Conservation (phyloP, 2,113 vertebrate species). For the Apus apus region DNA sequence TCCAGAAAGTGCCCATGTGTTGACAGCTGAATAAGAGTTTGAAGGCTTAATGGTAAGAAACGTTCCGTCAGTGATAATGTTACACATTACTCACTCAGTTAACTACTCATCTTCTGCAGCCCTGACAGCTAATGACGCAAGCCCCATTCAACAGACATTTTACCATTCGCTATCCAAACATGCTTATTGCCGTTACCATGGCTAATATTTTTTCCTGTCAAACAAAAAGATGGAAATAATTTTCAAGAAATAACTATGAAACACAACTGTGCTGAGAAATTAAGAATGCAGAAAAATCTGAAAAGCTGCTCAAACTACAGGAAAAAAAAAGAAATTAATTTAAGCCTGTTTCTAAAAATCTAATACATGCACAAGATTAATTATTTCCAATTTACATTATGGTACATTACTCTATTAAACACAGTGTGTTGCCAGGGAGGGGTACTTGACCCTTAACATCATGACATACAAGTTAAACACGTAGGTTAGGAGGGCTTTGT, state of each 20-base stretch:
- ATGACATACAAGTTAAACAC: background rate
- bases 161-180: background rate
- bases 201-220: background rate
- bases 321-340: background rate
- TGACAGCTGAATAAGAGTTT: constrained; percentile 91
- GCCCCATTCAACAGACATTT: background rate
- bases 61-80: constrained; percentile 78
- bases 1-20: constrained; percentile 87
- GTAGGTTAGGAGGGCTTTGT: background rate
- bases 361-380: background rate
- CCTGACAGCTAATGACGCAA: constrained; percentile 70
- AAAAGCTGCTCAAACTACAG: background rate
- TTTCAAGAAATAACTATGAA: background rate
- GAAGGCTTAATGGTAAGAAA: constrained; percentile 84
- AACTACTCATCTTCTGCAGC: constrained; percentile 77
- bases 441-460: background rate
- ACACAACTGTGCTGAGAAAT: background rate
- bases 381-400: background rate
- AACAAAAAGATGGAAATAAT: background rate
- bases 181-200: background rate
- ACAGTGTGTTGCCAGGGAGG: background rate
- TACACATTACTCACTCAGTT: constrained; percentile 76
- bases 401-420: background rate
- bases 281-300: background rate
- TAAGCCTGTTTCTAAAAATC: background rate